Evolutionary conservation across 2,888 invertebrate genomes (phyloP).

Genomic region (Standfussiana lucernea): DNA sequence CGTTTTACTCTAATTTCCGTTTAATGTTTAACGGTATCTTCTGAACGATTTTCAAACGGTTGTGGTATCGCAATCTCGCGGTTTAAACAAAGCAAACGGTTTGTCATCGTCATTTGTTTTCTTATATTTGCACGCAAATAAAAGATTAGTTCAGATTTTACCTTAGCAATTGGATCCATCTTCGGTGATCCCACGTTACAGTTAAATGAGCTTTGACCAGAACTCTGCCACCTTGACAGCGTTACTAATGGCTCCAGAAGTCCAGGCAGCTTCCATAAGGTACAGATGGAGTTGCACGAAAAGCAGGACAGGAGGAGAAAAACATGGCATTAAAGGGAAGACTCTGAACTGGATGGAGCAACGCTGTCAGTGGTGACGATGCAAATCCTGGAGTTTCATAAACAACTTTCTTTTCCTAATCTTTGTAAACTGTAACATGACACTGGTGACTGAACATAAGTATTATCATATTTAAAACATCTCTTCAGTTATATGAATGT

Average conservation of each 20-base stretch:
- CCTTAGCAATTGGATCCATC: no score
- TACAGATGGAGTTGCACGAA: no score
- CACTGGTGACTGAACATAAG: neutral
- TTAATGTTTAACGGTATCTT: slow-evolving; percentile 26
- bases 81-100: slow-evolving; percentile 25
- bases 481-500: neutral
- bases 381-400: neutral
- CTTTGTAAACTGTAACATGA: neutral
- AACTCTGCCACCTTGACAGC: no score
- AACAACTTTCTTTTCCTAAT: no score
- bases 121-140: slow-evolving; percentile 35
- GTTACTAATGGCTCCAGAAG: no score
- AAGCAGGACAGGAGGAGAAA: no score
- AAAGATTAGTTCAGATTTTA: slow-evolving; percentile 8
- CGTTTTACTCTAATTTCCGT: slow-evolving; percentile 32
- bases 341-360: neutral
- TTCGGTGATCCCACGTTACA: no score
- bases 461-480: neutral
- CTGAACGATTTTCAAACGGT: slow-evolving; percentile 31
- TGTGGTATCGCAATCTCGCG: slow-evolving; percentile 21
- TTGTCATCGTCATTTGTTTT: slow-evolving; percentile 8
- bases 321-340: no score
- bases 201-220: no score
- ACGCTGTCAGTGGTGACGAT: neutral
- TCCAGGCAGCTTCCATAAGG: no score